phyloP scores from a whole-genome alignment of 2,888 invertebrate species.

The Agrypnus murinus region DNA sequence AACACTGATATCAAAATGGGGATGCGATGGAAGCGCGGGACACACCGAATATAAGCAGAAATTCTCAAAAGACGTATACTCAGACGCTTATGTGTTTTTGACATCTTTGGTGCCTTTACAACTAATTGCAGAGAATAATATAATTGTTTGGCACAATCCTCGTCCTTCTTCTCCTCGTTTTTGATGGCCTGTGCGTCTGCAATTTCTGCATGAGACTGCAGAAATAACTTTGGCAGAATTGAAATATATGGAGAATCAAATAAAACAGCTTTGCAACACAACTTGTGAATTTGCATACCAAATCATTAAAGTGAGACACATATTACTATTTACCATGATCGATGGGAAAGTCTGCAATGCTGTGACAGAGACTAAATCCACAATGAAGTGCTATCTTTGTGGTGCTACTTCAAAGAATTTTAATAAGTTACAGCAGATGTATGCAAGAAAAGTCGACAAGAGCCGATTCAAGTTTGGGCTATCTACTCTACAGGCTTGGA shows the following conservation, averaged over 20 bases:
- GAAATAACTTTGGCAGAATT: slow-evolving; percentile 39
- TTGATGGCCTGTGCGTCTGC: slow-evolving; percentile 4
- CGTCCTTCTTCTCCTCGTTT: slow-evolving; percentile 19
- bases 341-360: slow-evolving; percentile 60
- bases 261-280: slow-evolving; percentile 21
- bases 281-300: too few relatives aligned
- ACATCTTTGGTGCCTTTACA: slow-evolving; percentile 17
- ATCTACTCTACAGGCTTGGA: slow-evolving; percentile 62
- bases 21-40: too few relatives aligned
- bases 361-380: slow-evolving; percentile 47
- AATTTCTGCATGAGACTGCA: slow-evolving; percentile 38
- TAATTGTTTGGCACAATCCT: slow-evolving; percentile 20
- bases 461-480: slow-evolving; percentile 55
- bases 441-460: slow-evolving; percentile 37
- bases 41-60: slow-evolving; percentile 3
- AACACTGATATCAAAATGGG: slow-evolving; percentile 8
- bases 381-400: slow-evolving; percentile 54
- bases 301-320: slow-evolving; percentile 48
- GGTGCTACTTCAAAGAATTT: slow-evolving; percentile 53
- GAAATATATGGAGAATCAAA: slow-evolving; percentile 40
- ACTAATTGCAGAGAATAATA: neutral
- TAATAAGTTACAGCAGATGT: slow-evolving; percentile 49
- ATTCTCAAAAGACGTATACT: neutral
- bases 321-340: slow-evolving; percentile 59
- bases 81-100: slow-evolving; percentile 4